These are phyloP conservation scores for Muntiacus reevesi DNA, from an alignment of 2,113 vertebrate genomes.

Conservation along the genomic window DNA sequence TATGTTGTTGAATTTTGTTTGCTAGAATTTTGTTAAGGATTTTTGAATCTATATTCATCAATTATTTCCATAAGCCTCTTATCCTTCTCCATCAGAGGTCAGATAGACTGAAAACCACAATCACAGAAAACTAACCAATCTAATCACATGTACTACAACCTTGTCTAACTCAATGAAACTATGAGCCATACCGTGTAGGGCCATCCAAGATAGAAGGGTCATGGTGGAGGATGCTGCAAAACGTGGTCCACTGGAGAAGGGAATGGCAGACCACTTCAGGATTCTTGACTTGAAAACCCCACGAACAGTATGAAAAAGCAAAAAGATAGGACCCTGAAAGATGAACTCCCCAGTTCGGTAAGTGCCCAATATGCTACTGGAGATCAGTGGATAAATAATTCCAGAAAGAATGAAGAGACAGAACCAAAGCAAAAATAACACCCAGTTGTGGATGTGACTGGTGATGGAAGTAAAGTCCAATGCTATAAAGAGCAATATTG, in stretches of 20 bases:
- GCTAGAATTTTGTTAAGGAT: not conserved
- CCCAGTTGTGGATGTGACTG: not conserved
- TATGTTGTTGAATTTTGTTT: not conserved
- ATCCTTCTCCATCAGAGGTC: not conserved
- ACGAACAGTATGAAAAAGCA: not conserved
- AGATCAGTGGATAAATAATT: not conserved
- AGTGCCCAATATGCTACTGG: not conserved
- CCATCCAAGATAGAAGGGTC: not conserved
- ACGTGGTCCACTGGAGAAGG: not conserved
- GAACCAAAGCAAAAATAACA: not conserved
- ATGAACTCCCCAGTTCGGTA: not conserved
- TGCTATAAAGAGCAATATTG: not conserved
- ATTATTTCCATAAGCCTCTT: not conserved
- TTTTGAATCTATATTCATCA: not conserved
- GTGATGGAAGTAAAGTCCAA: not conserved
- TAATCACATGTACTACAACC: not conserved
- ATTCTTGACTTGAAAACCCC: not conserved
- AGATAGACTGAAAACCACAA: not conserved
- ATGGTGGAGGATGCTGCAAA: not conserved
- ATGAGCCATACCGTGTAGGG: too few relatives aligned
- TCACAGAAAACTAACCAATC: not conserved
- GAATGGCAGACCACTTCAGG: not conserved
- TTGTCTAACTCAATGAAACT: too few relatives aligned
- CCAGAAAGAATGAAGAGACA: not conserved
- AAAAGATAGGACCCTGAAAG: not conserved